Percentiles rank a stretch among this genome's conserved stretches.
phyloP scores from a whole-genome alignment of 2,797 vertebrate species.

The Gymnothorax javanicus region DNA sequence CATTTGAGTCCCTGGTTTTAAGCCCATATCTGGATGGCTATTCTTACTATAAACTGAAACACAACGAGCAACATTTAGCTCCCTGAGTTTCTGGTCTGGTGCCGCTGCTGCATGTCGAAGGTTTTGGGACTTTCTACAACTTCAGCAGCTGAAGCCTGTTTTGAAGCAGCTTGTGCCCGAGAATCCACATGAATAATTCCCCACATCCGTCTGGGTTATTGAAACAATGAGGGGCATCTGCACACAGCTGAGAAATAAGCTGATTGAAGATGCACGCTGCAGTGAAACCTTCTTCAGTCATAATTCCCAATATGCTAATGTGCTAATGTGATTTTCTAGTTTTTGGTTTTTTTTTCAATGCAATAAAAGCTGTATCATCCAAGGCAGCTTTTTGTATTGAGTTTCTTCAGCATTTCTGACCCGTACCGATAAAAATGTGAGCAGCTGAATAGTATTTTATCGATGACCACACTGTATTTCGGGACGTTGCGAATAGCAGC shows the following conservation, averaged over 20 bases:
- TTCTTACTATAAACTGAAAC: neutral
- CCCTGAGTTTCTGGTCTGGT: neutral
- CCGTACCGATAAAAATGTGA: neutral
- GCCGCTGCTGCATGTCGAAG: neutral
- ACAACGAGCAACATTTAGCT: slow-evolving; percentile 9
- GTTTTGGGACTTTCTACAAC: slow-evolving; percentile 44
- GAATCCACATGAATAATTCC: slow-evolving; percentile 55
- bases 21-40: neutral
- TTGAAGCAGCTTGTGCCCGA: slow-evolving; percentile 49
- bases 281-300: slow-evolving; percentile 19
- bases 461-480: neutral
- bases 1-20: slow-evolving; percentile 3
- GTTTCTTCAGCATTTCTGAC: neutral
- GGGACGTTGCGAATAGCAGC: neutral
- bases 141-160: slow-evolving; percentile 45
- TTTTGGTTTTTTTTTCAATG: slow-evolving; percentile 6
- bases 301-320: slow-evolving; percentile 15
- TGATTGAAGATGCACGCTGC: slow-evolving; percentile 30
- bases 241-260: slow-evolving; percentile 39
- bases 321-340: slow-evolving; percentile 23
- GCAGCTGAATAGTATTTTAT: neutral
- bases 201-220: slow-evolving; percentile 47
- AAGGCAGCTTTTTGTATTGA: neutral
- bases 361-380: neutral
- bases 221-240: slow-evolving; percentile 35